Conservation (phyloP, 2,888 invertebrate genomes). For the Leptinotarsa peninsularis region DNA sequence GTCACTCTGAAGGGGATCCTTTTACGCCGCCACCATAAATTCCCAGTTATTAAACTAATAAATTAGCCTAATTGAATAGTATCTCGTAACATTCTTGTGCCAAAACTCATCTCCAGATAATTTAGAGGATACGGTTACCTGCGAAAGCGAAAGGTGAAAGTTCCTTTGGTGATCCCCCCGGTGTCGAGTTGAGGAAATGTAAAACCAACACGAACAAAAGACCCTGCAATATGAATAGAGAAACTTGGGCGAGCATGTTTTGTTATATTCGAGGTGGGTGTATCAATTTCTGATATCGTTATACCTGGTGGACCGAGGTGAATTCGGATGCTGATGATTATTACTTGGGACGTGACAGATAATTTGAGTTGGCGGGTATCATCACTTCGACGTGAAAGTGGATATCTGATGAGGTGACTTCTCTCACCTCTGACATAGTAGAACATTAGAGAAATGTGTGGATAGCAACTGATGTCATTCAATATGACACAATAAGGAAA, state of each 20-base stretch:
- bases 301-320: constrained; percentile 8
- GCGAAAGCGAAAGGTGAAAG: background rate
- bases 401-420: background rate
- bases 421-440: background rate
- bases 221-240: constrained; percentile 11
- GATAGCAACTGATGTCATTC: too few species aligned
- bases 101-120: background rate
- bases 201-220: background rate
- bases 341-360: background rate
- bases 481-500: too few species aligned
- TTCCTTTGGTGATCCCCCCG: constrained; percentile 7
- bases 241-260: background rate
- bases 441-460: too few species aligned
- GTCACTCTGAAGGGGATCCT: background rate
- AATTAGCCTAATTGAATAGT: constrained; percentile 11
- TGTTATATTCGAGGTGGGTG: constrained; percentile 1
- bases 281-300: constrained; percentile 14
- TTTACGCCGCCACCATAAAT: constrained; percentile 6
- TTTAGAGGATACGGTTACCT: constrained; percentile 6
- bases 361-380: background rate
- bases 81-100: constrained; percentile 1
- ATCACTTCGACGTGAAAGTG: background rate
- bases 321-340: background rate
- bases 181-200: constrained; percentile 12
- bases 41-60: constrained; percentile 12